Base-by-base conservation (phyloP, 2,888 invertebrate species). In the Macrosiphum euphorbiae region DNA sequence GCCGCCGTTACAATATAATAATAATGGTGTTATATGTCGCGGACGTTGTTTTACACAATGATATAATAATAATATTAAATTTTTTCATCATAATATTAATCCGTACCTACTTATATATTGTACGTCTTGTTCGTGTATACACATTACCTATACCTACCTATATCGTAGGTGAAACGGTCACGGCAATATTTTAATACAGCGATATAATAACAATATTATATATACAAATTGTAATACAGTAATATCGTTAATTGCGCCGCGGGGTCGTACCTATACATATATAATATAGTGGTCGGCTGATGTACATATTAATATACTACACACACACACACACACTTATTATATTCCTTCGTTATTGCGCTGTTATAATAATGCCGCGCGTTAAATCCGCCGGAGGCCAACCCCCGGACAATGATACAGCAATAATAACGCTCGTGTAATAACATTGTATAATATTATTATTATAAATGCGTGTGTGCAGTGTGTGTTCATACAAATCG, bases 401-500 rank as follows among this genome's bases (percentile, higher is more conserved):
- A 78, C 24, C 28, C 35, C 78, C 86, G 87, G 91, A 92, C 92
- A 92, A 92, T 92, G 92, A 92, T 78, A 78, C 92, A 88, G 88
- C 92, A 55, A 88, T 55, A 92, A 44, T 26, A 87, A 52, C 41
- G 47, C 26, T 10, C 24, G n/a, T 41, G 28, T 89, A 41, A 78
- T 24, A 41, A 78, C 35, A 78, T 78, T 78, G 78, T 58, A 7
- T 55, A 26, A 24, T 5, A 20, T 0, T 55, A 26, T 58, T 58
- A 20, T 35, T 78, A 78, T 78, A 78, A 78, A 52, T 52, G 50
- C 67, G 35, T 28, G 50, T 35, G 35, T 50, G 78, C 44, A 8
- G n/a, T 67, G 67, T n/a, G 67, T 26, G 78, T 78, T 78, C 78
- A 35, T 35, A 41, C 35, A 78, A 35, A 78, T 35, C 20, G 47